A percentile compares a stretch with the other conserved stretches of the same genome.
Evolutionary conservation across 2,888 invertebrate genomes (phyloP).

Genomic region (Pseudococcus jackbeardsleyi): DNA sequence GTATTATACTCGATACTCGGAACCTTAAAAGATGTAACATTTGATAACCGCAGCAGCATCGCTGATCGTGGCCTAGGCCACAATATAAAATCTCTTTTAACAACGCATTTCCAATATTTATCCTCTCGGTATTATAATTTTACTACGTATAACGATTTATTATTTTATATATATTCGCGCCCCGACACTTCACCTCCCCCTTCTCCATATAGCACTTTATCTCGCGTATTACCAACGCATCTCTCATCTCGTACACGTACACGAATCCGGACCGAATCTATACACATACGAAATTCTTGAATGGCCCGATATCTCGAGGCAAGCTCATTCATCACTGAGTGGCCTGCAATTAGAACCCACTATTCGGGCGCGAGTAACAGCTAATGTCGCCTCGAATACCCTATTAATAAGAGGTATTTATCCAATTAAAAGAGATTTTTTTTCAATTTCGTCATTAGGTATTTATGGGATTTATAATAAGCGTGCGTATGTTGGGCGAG

Average conservation of each 20-base stretch:
- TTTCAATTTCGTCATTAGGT: constrained; percentile 29
- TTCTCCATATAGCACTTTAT: background rate
- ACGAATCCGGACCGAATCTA: background rate
- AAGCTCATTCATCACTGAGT: constrained; percentile 24
- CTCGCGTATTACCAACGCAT: background rate
- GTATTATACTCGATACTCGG: background rate
- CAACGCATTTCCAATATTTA: constrained; percentile 27
- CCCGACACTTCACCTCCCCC: background rate
- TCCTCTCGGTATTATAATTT: constrained; percentile 6
- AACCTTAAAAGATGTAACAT: background rate
- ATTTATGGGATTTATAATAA: constrained; percentile 4
- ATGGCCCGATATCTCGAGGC: constrained; percentile 17
- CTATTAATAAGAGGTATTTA: constrained; percentile 34
- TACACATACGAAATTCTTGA: background rate
- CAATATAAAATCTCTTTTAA: constrained; percentile 29
- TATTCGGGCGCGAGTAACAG: constrained; percentile 29
- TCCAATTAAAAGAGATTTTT: constrained; percentile 33
- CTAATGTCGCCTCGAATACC: constrained; percentile 23
- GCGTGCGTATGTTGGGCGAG: background rate
- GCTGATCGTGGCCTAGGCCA: background rate
- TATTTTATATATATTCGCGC: constrained; percentile 23
- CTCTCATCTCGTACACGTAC: background rate
- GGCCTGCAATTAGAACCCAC: constrained; percentile 38
- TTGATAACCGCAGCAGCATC: background rate
- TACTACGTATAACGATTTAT: constrained; percentile 29